Conservation (phyloP, 2,888 invertebrate species). For the Sialis fuliginosa region DNA sequence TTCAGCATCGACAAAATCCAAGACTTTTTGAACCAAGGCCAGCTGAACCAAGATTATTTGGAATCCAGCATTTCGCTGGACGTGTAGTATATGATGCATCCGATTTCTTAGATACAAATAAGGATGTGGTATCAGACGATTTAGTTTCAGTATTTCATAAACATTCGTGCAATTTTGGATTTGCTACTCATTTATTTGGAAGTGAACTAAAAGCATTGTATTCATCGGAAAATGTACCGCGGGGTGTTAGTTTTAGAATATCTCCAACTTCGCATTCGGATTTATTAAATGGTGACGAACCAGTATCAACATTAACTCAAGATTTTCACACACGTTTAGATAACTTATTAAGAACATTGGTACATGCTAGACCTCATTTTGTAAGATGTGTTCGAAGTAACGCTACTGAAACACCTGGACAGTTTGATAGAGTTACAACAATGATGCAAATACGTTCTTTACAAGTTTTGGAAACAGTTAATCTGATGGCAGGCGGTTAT, state of each 20-base stretch:
- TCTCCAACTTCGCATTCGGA: constrained; percentile 79
- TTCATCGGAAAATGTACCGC: constrained; percentile 53
- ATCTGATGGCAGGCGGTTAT: constrained; percentile 87
- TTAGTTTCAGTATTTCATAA: constrained; percentile 84
- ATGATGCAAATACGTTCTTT: constrained; percentile 79
- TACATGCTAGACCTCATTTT: constrained; percentile 88
- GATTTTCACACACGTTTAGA: constrained; percentile 90
- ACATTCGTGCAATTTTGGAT: constrained; percentile 88
- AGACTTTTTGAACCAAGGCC: constrained; percentile 65
- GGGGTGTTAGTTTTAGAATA: constrained; percentile 70
- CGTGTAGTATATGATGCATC: constrained; percentile 76
- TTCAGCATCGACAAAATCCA: constrained; percentile 66
- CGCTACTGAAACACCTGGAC: constrained; percentile 58
- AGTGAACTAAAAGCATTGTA: constrained; percentile 74
- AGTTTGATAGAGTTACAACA: constrained; percentile 69
- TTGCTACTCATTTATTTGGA: constrained; percentile 89
- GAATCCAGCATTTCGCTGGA: constrained; percentile 81
- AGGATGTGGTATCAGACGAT: constrained; percentile 83
- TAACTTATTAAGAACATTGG: constrained; percentile 76
- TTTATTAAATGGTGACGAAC: constrained; percentile 65
- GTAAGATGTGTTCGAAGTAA: constrained; percentile 85
- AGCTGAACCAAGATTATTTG: constrained; percentile 64
- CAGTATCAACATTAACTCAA: constrained; percentile 78
- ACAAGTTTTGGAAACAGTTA: constrained; percentile 81
- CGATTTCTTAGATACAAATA: constrained; percentile 80